Evolutionary conservation across 2,113 vertebrate species (phyloP).

Genomic region (Pristiophorus japonicus): DNA sequence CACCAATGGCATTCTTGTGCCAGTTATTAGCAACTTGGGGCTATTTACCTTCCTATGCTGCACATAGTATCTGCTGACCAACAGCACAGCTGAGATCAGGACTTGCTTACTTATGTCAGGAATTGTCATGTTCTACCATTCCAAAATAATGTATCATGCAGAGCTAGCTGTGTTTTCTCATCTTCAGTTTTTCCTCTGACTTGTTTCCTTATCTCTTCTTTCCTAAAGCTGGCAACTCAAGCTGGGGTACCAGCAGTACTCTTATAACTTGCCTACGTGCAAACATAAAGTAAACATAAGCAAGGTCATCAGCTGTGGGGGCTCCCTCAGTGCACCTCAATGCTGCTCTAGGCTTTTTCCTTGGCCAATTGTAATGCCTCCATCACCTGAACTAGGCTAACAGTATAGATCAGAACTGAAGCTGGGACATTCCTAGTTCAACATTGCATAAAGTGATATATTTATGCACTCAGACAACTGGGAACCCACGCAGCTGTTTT

Average conservation of each 20-base stretch:
- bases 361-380: neutral
- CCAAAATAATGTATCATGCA: neutral
- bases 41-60: neutral
- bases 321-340: neutral
- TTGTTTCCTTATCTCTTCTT: neutral
- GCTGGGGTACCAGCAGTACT: neutral
- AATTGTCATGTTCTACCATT: neutral
- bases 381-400: neutral
- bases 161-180: neutral
- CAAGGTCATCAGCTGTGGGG: neutral
- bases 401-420: neutral
- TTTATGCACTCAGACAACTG: neutral
- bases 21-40: neutral
- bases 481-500: neutral
- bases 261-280: neutral
- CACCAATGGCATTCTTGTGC: neutral
- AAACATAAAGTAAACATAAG: neutral
- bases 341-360: neutral
- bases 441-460: neutral
- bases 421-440: neutral
- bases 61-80: neutral
- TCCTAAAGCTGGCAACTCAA: neutral
- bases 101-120: neutral
- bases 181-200: neutral
- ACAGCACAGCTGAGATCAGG: neutral